phyloP scores from a whole-genome alignment of 2,888 invertebrate species.

The Halictus ligatus region DNA sequence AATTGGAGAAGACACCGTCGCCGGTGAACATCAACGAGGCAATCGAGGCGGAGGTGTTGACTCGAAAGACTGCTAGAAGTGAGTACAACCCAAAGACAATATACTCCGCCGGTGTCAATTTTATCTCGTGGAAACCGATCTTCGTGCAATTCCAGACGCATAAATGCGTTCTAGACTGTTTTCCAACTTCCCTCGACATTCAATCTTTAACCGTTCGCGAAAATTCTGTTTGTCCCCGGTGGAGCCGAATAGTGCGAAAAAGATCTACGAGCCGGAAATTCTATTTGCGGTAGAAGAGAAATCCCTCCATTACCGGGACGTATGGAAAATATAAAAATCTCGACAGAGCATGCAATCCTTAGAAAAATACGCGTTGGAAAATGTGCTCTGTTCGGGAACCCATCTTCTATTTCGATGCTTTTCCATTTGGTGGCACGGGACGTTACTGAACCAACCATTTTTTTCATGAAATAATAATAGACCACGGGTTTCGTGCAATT shows the following conservation, averaged over 20 bases:
- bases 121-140: neutral
- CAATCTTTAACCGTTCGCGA: neutral
- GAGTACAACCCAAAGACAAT: slow-evolving; percentile 59
- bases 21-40: slow-evolving; percentile 76
- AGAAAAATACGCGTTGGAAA: neutral
- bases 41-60: slow-evolving; percentile 76
- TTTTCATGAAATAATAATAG: neutral
- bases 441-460: neutral
- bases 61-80: slow-evolving; percentile 81
- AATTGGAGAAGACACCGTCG: slow-evolving; percentile 73
- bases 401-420: neutral
- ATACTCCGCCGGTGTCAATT: neutral
- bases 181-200: neutral
- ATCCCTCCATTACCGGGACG: too few relatives aligned
- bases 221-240: neutral
- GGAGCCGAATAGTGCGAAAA: neutral
- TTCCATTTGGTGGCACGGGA: too few relatives aligned
- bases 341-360: neutral
- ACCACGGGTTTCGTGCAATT: neutral
- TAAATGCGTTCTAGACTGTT: neutral
- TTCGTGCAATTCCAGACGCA: neutral
- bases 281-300: neutral
- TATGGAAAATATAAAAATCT: neutral
- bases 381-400: too few relatives aligned
- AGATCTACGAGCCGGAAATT: neutral